Evolutionary conservation across 2,113 vertebrate genomes (phyloP), one percentile per base, ranked within the genome.

Genomic region (Sylvietta virens): DNA sequence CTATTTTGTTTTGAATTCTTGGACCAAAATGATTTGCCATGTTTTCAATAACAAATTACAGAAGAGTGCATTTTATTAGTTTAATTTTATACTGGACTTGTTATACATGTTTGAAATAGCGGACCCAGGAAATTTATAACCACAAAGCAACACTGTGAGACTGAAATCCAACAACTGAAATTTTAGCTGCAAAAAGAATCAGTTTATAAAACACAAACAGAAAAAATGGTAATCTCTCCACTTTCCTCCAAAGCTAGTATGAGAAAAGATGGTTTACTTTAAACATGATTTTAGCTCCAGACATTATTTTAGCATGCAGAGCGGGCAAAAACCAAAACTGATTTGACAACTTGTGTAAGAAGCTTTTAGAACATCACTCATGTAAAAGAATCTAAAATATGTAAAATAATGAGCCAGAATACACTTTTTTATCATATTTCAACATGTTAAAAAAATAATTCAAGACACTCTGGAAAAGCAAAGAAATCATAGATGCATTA

Each of bases 351-450:
- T 53, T 81, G 76, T 93, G 67, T 96, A 90, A 94, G 53, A 94
- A 97, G 93, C 94, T 96, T 94, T 95, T 69, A 97, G 86, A 97
- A 93, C 82, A 96, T 76, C 62, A 96, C 74, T 97, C 93, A 54
- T 66, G 83, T 92, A 92, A 96, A 58, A 95, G 54, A 88, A 86
- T 50, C 81, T 92, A 90, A 96, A 95, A 96, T 82, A 93, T 48
- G 42, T 78, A 95, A 96, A 94, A 93, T 85, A 90, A 89, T 73
- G 53, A 83, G 69, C 31, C 93, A 94, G 86, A 79, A 86, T 69
- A 83, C 73, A 76, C 18, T 35, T 72, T 88, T 61, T 66, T 86
- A 50, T 92, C 73, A 84, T 83, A 86, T 50, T 86, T 93, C 77
- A 94, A 88, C 61, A 40, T 2, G 2, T 95, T 92, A 70, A 80